A percentile compares a stretch with the other conserved stretches of the same genome.
Evolutionary conservation across 2,888 invertebrate genomes (phyloP).

Genomic region (Eupithecia dodoneata): DNA sequence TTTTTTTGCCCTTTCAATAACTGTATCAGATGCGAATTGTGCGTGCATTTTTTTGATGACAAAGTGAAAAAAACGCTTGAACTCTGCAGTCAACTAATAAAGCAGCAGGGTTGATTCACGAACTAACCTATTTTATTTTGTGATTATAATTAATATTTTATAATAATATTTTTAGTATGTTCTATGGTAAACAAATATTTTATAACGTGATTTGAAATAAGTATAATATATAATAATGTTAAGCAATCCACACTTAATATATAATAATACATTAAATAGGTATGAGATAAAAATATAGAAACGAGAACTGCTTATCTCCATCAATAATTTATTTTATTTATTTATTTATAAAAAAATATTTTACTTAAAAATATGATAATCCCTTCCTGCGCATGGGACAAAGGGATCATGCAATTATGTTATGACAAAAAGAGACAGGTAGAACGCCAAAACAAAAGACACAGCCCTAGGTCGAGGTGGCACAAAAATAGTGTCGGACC

Average conservation of each 20-base stretch:
- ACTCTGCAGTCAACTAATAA: background rate
- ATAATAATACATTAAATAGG: background rate
- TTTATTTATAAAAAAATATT: no score
- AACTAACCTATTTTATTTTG: background rate
- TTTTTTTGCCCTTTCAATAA: background rate
- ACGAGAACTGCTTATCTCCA: background rate
- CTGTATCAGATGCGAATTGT: background rate
- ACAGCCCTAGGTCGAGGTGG: conserved; percentile 48
- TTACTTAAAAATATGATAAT: background rate
- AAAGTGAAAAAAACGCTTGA: background rate
- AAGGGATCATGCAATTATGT: no score
- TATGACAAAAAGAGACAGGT: background rate
- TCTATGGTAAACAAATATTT: no score
- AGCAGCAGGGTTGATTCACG: background rate
- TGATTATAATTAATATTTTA: no score
- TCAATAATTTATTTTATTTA: no score
- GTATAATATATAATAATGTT: no score
- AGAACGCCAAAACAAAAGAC: conserved; percentile 18
- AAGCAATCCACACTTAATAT: no score
- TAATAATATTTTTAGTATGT: no score
- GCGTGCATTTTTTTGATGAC: background rate
- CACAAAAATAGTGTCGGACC: conserved; percentile 62
- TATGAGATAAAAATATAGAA: background rate
- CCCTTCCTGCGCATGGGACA: background rate
- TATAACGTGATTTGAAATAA: no score